A percentile compares a stretch with the other conserved stretches of the same genome.
phyloP scores from a whole-genome alignment of 2,113 vertebrate species.

The Siphamia tubifer region DNA sequence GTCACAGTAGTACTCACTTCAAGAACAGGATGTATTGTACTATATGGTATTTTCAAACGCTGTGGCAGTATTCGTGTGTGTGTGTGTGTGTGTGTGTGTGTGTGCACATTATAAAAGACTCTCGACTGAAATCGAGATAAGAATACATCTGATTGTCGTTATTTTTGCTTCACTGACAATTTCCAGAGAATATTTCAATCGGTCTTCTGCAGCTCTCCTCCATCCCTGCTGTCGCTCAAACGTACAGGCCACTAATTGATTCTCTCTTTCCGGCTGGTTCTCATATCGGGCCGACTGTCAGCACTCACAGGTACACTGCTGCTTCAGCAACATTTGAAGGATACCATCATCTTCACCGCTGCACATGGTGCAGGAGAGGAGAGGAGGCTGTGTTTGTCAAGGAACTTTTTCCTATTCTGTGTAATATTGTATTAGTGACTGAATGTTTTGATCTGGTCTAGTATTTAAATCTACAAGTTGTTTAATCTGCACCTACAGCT shows the following conservation, averaged over 20 bases:
- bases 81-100: not conserved
- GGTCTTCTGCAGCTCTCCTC: constrained; percentile 31
- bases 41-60: not conserved
- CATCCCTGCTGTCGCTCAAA: constrained; percentile 47
- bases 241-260: constrained; percentile 65
- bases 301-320: constrained; percentile 45
- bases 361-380: constrained; percentile 11
- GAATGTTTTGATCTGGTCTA: constrained; percentile 12
- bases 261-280: constrained; percentile 45
- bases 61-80: not conserved
- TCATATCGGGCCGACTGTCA: constrained; percentile 63
- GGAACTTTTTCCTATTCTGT: constrained; percentile 19
- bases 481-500: no score
- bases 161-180: constrained; percentile 52
- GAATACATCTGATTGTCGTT: constrained; percentile 33
- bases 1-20: no score
- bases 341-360: constrained; percentile 29
- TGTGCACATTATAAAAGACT: constrained; percentile 15
- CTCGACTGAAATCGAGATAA: constrained; percentile 30
- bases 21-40: no score
- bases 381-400: not conserved
- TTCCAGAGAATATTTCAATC: constrained; percentile 37
- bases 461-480: constrained; percentile 1
- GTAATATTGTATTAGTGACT: not conserved
- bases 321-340: constrained; percentile 69